A percentile compares a stretch with the other conserved stretches of the same genome.
Conservation (phyloP, 2,888 invertebrate species). For the Cephalotes varians region DNA sequence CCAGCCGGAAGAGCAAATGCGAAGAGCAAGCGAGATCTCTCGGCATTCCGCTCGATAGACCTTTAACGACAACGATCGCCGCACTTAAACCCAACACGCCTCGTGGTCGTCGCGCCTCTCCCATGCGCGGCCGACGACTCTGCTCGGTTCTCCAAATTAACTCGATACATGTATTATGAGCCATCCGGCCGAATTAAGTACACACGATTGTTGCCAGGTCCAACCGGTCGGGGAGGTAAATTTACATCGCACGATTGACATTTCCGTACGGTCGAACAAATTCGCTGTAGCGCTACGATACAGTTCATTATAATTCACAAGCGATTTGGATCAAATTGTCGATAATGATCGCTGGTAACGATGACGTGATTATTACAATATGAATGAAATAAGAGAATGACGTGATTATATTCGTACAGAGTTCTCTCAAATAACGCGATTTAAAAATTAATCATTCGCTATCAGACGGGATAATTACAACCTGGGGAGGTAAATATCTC, state of each 20-base stretch:
- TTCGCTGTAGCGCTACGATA: not conserved
- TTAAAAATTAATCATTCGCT: not conserved
- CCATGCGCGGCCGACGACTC: not conserved
- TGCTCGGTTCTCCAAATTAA: slow-evolving; percentile 44
- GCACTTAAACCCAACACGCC: slow-evolving; percentile 52
- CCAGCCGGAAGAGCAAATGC: slow-evolving; percentile 13
- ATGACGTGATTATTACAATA: not conserved
- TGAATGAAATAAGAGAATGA: not conserved
- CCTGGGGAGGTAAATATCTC: not conserved
- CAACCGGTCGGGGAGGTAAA: not conserved
- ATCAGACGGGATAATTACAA: not conserved
- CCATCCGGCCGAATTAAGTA: slow-evolving; percentile 19
- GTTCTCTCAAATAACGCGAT: not conserved
- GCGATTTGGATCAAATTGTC: not conserved
- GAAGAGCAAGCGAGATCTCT: slow-evolving; percentile 19
- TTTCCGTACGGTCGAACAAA: not conserved
- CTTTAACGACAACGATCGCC: slow-evolving; percentile 54
- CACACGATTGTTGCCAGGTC: not conserved
- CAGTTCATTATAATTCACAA: not conserved
- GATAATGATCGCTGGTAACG: not conserved
- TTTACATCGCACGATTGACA: not conserved
- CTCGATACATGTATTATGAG: slow-evolving; percentile 33
- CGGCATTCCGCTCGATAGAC: slow-evolving; percentile 56
- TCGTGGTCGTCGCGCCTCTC: slow-evolving; percentile 12
- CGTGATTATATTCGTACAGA: not conserved